Evolutionary conservation across 37 sponge, comb jelly and placozoan species (phyloP), one percentile per base, ranked within the genome.

Genomic region (Theonella swinhoei): DNA sequence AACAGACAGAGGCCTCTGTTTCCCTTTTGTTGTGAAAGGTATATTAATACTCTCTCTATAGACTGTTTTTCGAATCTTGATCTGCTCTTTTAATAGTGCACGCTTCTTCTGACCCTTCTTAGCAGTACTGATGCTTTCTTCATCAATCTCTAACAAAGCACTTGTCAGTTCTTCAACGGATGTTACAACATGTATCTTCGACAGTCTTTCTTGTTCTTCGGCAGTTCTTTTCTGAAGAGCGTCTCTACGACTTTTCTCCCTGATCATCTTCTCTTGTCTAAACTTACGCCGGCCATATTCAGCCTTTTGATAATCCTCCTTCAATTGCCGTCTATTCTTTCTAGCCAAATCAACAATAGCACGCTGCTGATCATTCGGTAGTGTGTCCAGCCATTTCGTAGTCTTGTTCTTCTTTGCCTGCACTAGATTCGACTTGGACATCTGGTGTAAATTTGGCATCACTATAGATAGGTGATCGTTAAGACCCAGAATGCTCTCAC

Each of bases 351-450:
- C 30, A 9, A 79, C 36, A 28, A 61, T 35, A 37, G 14, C n/a
- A 39, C 65, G 26, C 36, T 79, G 80, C 47, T 25, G 20, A 26
- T 79, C 68, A 33, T 35, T 33, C 36, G 67, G 19, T 25, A 41
- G 68, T 39, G 37, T 2, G 23, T 79, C 30, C 7, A 79, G 68
- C 80, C 68, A 79, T 24, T 35, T n/a, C 25, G 65, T 38, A 40
- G 80, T 66, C n/a, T 79, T 36, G 42, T 79, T 85, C 63, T 85
- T 83, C 47, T 85, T 85, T n/a, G 62, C 72, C 61, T 85, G 64
- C 22, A 76, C 42, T 20, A 79, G 25, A 61, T 79, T 79, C 37
- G 63, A 24, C 40, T 37, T 64, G 4, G 80, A 62, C 1, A 79
- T 2, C 65, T 79, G 80, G 42, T 39, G 29, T 4, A 75, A 24